These are phyloP conservation scores for Hypothenemus hampei DNA, from an alignment of 1,140 invertebrate genomes.

Conservation along the genomic window DNA sequence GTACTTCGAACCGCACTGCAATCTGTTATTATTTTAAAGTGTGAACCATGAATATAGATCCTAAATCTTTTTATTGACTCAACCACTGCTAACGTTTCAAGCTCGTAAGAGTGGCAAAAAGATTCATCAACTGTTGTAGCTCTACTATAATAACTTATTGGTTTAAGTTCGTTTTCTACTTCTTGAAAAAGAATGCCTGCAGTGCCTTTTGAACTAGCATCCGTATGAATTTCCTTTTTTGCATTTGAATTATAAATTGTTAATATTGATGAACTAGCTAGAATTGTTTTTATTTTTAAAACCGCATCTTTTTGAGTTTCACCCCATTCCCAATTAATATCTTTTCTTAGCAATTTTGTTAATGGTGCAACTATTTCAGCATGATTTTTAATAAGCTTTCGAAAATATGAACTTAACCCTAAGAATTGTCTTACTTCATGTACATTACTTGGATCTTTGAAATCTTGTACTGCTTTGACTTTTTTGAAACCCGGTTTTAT, in stretches of 20 bases:
- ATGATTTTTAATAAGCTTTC: constrained; percentile 35
- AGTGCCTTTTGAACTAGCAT: constrained; percentile 9
- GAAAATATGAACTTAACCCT: constrained; percentile 40
- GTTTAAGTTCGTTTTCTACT: constrained; percentile 4
- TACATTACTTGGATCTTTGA: constrained; percentile 36
- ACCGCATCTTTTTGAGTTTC: constrained; percentile 1
- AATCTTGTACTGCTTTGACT: constrained; percentile 7
- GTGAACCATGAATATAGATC: background rate
- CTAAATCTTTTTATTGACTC: constrained; percentile 22
- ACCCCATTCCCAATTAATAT: background rate
- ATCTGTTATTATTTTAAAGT: constrained; percentile 32
- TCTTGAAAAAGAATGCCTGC: constrained; percentile 14
- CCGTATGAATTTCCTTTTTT: constrained; percentile 31
- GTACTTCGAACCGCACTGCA: constrained; percentile 32
- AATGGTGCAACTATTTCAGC: constrained; percentile 3
- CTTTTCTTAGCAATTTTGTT: constrained; percentile 18
- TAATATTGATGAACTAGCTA: constrained; percentile 5
- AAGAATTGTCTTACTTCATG: constrained; percentile 36
- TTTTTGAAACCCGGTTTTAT: constrained; percentile 1
- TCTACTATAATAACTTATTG: constrained; percentile 39
- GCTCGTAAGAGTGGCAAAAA: constrained; percentile 32
- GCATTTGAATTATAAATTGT: constrained; percentile 4
- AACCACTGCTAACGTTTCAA: constrained; percentile 32
- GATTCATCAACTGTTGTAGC: constrained; percentile 35
- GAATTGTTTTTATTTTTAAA: constrained; percentile 1